Conservation (phyloP, 2,113 vertebrate genomes). For the Regulus satrapa region DNA sequence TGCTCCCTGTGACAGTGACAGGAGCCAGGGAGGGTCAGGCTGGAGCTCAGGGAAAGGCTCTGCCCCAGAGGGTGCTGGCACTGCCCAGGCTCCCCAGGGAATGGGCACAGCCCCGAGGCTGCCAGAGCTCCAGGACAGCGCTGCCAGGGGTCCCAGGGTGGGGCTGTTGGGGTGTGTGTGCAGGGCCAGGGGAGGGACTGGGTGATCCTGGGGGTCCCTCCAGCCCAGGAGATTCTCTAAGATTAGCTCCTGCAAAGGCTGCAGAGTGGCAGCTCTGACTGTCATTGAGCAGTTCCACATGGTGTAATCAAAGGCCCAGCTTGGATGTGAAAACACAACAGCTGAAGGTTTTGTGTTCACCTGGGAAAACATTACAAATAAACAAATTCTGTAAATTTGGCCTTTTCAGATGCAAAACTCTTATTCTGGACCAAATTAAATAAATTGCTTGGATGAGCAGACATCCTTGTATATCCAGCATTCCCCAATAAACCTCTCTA, state of each 20-base stretch:
- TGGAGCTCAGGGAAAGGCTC: rapidly evolving
- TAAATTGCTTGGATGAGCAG: not conserved
- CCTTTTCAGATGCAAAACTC: not conserved
- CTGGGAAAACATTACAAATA: not conserved
- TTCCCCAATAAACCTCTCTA: not conserved
- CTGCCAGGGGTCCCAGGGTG: not conserved
- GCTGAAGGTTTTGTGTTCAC: not conserved
- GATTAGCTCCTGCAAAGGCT: not conserved
- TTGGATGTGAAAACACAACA: not conserved
- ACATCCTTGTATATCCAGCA: not conserved
- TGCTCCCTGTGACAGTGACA: not conserved
- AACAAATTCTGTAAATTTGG: not conserved
- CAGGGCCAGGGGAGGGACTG: rapidly evolving
- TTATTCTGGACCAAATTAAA: not conserved
- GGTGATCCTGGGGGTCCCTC: rapidly evolving
- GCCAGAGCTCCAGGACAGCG: not conserved
- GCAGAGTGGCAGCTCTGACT: not conserved
- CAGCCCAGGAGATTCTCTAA: rapidly evolving
- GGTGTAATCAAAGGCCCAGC: not conserved
- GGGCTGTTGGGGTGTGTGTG: not conserved
- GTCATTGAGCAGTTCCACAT: not conserved
- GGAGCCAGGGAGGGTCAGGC: rapidly evolving
- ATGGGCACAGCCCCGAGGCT: not conserved
- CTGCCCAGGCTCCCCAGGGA: not conserved
- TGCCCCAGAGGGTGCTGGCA: not conserved